Conservation (phyloP, 2,888 invertebrate species). For the Apotomis betuletana region DNA sequence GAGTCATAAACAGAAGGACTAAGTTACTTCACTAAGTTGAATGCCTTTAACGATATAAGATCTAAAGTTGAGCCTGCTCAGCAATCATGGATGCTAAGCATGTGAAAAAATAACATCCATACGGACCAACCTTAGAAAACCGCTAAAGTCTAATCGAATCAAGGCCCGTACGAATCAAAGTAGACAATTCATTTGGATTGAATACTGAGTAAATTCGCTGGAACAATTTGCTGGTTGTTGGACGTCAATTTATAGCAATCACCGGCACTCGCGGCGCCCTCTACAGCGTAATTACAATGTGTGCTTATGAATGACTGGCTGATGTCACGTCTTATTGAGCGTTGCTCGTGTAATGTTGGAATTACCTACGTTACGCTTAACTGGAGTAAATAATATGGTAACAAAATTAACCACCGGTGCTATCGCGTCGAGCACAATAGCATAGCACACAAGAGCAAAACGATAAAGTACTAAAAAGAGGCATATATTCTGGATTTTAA, state of each 20-base stretch:
- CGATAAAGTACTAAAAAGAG: too few relatives aligned
- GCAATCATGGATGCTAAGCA: too few relatives aligned
- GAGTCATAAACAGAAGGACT: too few relatives aligned
- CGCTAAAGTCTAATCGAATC: conserved; percentile 24
- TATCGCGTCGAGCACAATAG: too few relatives aligned
- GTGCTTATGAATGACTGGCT: conserved; percentile 54
- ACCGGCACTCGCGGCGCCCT: conserved; percentile 49
- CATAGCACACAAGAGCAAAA: too few relatives aligned
- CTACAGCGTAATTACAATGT: conserved; percentile 49
- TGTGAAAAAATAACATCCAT: too few relatives aligned
- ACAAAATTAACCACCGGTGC: neutral
- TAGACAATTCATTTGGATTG: conserved; percentile 38
- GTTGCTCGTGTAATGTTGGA: conserved; percentile 31
- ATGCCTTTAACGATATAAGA: too few relatives aligned
- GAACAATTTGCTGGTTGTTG: conserved; percentile 66
- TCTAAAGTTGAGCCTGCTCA: too few relatives aligned
- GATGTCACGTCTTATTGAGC: conserved; percentile 47
- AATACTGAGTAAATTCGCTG: conserved; percentile 51
- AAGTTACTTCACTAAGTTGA: too few relatives aligned
- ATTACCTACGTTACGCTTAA: neutral
- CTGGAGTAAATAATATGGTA: neutral
- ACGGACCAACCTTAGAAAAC: neutral
- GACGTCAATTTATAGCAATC: conserved; percentile 69
- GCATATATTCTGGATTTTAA: too few relatives aligned
- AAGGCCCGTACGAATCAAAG: conserved; percentile 20